Evolutionary conservation across 2,797 vertebrate genomes (phyloP), one percentile per base, ranked within the genome.

Genomic region (Prunella strophiata): DNA sequence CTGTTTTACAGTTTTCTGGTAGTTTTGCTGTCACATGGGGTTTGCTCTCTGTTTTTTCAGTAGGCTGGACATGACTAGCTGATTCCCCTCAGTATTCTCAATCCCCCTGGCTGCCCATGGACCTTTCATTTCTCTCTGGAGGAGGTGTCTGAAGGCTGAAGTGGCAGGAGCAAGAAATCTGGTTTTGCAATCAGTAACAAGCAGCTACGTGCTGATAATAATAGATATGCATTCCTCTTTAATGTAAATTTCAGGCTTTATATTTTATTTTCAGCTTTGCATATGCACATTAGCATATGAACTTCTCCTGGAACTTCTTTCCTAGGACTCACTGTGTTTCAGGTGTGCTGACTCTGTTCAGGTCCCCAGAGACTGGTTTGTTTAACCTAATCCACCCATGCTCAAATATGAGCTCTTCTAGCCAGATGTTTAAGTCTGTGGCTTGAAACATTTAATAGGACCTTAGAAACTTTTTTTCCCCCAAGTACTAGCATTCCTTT

Each of bases 381-480:
- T 95, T 96, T 91, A 93, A 74, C 75, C 32, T 43, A 73, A 87
- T 82, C 21, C 25, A 94, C 50, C 73, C 11, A 15, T 48, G 34
- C 61, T 90, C 91, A 96, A 80, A 82, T 29, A 67, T 13, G 25
- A 87, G 52, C 34, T 80, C 65, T 61, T 51, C 59, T 88, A 77
- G 40, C 75, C 96, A 95, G 89, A 87, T 95, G 94, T 96, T 96
- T 84, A 88, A 88, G 72, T 91, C 82, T 88, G 77, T 90, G 77
- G 15, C 66, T 74, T 93, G 88, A 96, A 97, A 96, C 89, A 70
- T 21, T 43, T 88, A 82, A 89, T 85, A 93, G 66, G 32, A 89
- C 40, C 85, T 85, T 32, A 89, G 62, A 89, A 96, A 93, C 71
- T 43, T 42, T 59, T 67, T 27, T 34, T 0, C 3, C 32, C 70